Base-by-base conservation (phyloP, 1,140 invertebrate genomes). In the Drosophila hydei region DNA sequence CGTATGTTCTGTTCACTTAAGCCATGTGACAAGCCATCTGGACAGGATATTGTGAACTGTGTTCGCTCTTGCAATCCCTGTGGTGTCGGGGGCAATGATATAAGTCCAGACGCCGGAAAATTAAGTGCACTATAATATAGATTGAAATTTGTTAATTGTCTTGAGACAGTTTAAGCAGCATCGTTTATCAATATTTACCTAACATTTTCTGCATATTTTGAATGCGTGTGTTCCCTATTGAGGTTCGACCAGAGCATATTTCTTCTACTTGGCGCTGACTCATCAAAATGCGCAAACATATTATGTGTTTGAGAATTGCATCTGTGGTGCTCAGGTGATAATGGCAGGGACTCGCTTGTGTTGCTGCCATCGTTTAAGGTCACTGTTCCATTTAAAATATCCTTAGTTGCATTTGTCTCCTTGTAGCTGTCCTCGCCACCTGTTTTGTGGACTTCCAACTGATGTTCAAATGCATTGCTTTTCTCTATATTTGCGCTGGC, bases 1-100 rank as follows among this genome's bases (percentile, higher is more conserved):
- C 96, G 92, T 80, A 95, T 94, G 90, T 97, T 96, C 69, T 96
- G 92, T 60, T 96, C 95, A 89, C 96, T 96, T 73, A 94, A 93
- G 68, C 96, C 94, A 55, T 95, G 94, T 40, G 95, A 94, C 72
- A 98, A 92, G 48, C 97, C 97, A 92, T 98, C 97, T n/a, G 95
- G 92, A 72, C 95, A 91, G 18, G 84, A 79, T 52, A 91, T 80
- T 7, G 75, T 74, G 9, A 90, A 77, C 48, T 81, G 84, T 48
- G 72, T 54, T 40, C 89, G 63, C 52, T 91, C 90, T 40, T 79
- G 76, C 33, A 72, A 56, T 27, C 81, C 74, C 11, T 77, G 77
- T 12, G 90, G 90, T 30, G 90, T 90, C 14, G 88, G 75, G 11
- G 90, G 90, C 30, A 91, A 62, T 54, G 90, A 91, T 16, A 80